Evolutionary conservation across 1,140 invertebrate species (phyloP).

Genomic region (Pseudomyrmex pallidus): DNA sequence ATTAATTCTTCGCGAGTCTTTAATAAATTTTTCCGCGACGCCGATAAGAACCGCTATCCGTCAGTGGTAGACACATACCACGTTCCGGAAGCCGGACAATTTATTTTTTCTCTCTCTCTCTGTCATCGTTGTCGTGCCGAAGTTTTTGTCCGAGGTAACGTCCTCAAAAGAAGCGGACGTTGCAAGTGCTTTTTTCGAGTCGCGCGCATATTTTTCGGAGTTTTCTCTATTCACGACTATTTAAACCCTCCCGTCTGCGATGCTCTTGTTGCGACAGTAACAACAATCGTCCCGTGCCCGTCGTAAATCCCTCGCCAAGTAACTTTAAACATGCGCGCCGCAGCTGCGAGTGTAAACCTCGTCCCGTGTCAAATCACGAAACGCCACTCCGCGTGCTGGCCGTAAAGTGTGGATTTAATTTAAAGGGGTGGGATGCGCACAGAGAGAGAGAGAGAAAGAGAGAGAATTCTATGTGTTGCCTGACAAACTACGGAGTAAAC

Average conservation of each 20-base stretch:
- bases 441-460: background rate
- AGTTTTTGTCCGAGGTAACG: conserved; percentile 27
- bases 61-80: background rate
- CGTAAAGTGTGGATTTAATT: conserved; percentile 66
- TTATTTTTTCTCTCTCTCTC: conserved; percentile 2
- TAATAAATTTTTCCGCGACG: too few relatives aligned
- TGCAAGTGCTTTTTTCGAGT: conserved; percentile 23
- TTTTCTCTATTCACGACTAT: conserved; percentile 52
- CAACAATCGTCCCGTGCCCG: conserved; percentile 54
- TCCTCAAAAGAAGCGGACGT: conserved; percentile 18
- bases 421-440: conserved; percentile 44
- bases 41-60: background rate
- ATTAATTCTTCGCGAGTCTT: too few relatives aligned
- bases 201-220: conserved; percentile 31
- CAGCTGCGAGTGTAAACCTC: conserved; percentile 58
- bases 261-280: conserved; percentile 50
- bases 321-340: conserved; percentile 60
- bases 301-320: conserved; percentile 60
- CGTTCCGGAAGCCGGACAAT: background rate
- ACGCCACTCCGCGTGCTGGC: conserved; percentile 43
- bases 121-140: background rate
- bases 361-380: conserved; percentile 53
- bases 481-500: conserved; percentile 24
- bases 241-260: conserved; percentile 39
- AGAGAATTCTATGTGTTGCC: background rate